A percentile compares a stretch with the other conserved stretches of the same genome.
Conservation (phyloP, 2,797 vertebrate species). For the Iguana delicatissima region DNA sequence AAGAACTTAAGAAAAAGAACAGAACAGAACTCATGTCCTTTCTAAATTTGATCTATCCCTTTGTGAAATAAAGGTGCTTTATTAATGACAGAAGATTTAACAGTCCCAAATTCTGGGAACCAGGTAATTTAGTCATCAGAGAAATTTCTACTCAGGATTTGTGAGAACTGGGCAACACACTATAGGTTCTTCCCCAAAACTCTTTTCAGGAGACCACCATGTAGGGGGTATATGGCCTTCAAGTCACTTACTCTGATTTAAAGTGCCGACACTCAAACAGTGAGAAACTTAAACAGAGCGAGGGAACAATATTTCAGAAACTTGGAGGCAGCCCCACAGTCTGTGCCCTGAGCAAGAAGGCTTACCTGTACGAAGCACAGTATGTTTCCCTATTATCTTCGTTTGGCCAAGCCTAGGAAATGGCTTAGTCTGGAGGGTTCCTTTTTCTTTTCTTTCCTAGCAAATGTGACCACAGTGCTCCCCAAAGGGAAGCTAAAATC, state of each 20-base stretch:
- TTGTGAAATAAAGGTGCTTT: not conserved
- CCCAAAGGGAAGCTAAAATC: not conserved
- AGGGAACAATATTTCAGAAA: not conserved
- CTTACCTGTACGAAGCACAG: conserved; percentile 26
- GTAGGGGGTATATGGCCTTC: too few species aligned
- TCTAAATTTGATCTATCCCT: not conserved
- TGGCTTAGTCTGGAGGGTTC: not conserved
- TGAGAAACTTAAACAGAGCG: too few species aligned
- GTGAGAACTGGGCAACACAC: not conserved
- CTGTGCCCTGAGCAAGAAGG: not conserved
- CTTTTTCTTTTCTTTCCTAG: not conserved
- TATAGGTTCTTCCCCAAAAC: not conserved
- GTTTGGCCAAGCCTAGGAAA: not conserved
- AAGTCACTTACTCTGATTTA: not conserved
- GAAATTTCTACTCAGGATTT: not conserved
- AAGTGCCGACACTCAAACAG: not conserved
- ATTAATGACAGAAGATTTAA: not conserved
- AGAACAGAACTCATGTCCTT: not conserved
- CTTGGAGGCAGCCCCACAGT: not conserved
- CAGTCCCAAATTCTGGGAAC: not conserved
- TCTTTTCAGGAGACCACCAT: not conserved
- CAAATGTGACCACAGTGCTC: not conserved
- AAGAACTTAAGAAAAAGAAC: too few species aligned
- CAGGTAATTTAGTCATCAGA: not conserved
- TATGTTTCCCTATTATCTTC: not conserved